A percentile compares a stretch with the other conserved stretches of the same genome.
Evolutionary conservation across 2,113 vertebrate genomes (phyloP).

Genomic region (Lates calcarifer): DNA sequence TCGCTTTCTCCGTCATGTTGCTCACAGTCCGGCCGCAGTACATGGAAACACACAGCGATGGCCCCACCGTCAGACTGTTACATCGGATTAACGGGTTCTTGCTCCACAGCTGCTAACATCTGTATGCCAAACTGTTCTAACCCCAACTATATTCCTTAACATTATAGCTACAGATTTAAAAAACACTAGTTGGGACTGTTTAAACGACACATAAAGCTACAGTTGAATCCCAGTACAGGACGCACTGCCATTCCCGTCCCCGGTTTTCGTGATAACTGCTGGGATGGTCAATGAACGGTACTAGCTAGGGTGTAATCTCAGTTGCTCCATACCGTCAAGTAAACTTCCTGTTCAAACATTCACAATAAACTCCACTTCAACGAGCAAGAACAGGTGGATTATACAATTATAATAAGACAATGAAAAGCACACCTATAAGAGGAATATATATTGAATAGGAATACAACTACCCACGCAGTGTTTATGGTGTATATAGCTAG

Average conservation of each 20-base stretch:
- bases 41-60: not conserved
- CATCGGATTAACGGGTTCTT: conserved; percentile 24
- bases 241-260: not conserved
- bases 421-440: not conserved
- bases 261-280: not conserved
- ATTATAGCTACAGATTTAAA: not conserved
- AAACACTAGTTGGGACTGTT: not conserved
- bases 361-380: conserved; percentile 29
- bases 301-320: conserved; percentile 17
- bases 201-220: not conserved
- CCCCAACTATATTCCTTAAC: not conserved
- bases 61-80: not conserved
- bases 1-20: conserved; percentile 54
- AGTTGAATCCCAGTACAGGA: fast-evolving
- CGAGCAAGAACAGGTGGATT: not conserved
- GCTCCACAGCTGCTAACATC: conserved; percentile 62
- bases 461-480: not conserved
- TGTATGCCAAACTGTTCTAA: conserved; percentile 15
- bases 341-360: conserved; percentile 45
- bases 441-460: not conserved
- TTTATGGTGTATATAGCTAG: not conserved
- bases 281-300: conserved; percentile 4
- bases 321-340: not conserved
- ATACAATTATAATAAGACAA: not conserved
- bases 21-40: conserved; percentile 46